Conservation (phyloP, 1,140 invertebrate genomes). For the Fopius arisanus region DNA sequence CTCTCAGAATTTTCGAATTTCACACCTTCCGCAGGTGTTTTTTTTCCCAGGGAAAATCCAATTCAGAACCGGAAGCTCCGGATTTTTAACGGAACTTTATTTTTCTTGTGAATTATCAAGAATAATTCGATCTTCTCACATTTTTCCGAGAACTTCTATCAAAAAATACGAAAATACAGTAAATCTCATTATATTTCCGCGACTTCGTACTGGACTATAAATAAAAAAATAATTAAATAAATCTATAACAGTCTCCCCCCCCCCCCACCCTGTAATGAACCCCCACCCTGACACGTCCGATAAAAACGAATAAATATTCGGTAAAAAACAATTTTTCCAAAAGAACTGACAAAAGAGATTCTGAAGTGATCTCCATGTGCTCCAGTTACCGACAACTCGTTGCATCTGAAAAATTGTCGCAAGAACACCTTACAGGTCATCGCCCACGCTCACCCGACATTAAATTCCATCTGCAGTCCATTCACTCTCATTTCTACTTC, state of each 20-base stretch:
- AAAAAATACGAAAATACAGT: too few species aligned
- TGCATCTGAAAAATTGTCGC: slow-evolving; percentile 35
- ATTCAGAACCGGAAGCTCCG: neutral
- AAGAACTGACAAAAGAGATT: too few species aligned
- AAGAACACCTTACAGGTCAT: slow-evolving; percentile 40
- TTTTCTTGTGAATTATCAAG: neutral
- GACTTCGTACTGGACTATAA: too few species aligned
- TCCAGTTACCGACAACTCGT: slow-evolving; percentile 15
- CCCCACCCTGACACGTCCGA: too few species aligned
- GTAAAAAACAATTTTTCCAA: too few species aligned
- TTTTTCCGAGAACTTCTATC: too few species aligned
- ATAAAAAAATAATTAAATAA: neutral
- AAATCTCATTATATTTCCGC: too few species aligned
- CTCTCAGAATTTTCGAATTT: neutral
- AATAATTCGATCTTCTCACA: too few species aligned
- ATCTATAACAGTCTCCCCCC: too few species aligned
- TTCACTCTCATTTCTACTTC: slow-evolving; percentile 26
- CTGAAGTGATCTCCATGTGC: neutral
- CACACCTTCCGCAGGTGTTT: neutral
- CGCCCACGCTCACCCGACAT: slow-evolving; percentile 33
- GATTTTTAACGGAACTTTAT: neutral
- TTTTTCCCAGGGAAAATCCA: neutral
- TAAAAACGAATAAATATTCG: too few species aligned
- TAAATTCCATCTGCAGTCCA: neutral
- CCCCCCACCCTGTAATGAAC: too few species aligned